These are phyloP conservation scores for Orchestia grillus DNA, from an alignment of 1,140 invertebrate species.

Conservation along the genomic window DNA sequence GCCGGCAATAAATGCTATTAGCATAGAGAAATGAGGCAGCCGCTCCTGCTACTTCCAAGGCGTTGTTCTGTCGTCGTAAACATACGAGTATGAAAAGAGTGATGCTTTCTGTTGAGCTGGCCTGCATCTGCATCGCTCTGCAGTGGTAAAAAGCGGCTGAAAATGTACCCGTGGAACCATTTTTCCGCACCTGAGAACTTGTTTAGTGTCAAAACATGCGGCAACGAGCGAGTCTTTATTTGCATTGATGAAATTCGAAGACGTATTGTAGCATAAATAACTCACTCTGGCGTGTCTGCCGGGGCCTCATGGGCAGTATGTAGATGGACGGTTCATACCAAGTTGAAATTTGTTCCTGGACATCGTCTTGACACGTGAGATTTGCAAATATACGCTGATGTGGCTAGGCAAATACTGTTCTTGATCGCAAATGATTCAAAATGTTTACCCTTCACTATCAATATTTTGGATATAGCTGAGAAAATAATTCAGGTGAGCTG, in stretches of 20 bases:
- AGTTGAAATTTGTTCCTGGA: neutral
- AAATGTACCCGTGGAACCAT: neutral
- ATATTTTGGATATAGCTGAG: neutral
- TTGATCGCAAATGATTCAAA: neutral
- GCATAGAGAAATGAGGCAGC: slow-evolving; percentile 46
- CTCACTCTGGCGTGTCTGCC: neutral
- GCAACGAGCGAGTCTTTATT: neutral
- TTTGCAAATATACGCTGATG: neutral
- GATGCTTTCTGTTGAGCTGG: neutral
- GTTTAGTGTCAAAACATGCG: neutral
- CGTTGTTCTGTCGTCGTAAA: slow-evolving; percentile 10
- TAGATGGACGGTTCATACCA: neutral
- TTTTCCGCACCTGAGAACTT: neutral
- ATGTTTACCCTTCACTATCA: neutral
- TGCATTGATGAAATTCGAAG: neutral
- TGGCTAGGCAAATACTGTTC: neutral
- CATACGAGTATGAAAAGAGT: neutral
- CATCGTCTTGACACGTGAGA: neutral
- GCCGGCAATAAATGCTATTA: slow-evolving; percentile 52
- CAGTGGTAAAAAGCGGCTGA: neutral
- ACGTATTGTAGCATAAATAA: neutral
- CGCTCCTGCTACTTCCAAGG: neutral
- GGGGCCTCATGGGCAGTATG: neutral
- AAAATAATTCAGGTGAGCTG: neutral
- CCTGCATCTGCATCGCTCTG: neutral